Conservation (phyloP, 37 sponge, comb jelly and placozoan genomes). For the Ephydatia muelleri region DNA sequence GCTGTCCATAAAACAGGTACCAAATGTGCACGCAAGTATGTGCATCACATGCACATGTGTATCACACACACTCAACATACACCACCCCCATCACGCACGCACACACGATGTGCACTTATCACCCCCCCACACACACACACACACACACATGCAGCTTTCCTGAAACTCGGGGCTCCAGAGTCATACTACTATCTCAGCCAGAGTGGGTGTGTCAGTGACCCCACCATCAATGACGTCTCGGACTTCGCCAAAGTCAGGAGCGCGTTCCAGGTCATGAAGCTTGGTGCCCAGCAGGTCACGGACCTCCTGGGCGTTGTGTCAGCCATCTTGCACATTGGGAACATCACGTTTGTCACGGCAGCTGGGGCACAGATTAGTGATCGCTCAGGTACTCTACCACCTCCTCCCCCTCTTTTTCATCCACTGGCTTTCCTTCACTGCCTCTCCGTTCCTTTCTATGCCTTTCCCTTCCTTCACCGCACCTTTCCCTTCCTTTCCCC, state of each 20-base stretch:
- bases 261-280: slow-evolving; percentile 75
- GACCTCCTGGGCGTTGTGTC: slow-evolving; percentile 76
- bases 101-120: too few species aligned
- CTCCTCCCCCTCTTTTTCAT: background rate
- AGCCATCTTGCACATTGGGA: slow-evolving; percentile 88
- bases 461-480: background rate
- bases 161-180: slow-evolving; percentile 55
- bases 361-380: slow-evolving; percentile 91
- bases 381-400: slow-evolving; percentile 34
- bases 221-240: slow-evolving; percentile 75
- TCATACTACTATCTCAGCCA: slow-evolving; percentile 85
- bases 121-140: background rate
- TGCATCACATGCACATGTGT: background rate
- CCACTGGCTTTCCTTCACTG: background rate
- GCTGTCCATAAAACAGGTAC: background rate
- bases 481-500: background rate
- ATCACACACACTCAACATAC: background rate
- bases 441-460: background rate
- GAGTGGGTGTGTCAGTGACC: slow-evolving; percentile 87
- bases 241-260: slow-evolving; percentile 63
- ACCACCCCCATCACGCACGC: too few species aligned
- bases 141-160: slow-evolving; percentile 1
- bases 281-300: slow-evolving; percentile 50
- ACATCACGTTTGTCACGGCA: slow-evolving; percentile 83
- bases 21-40: background rate